Conservation (phyloP, 2,888 invertebrate species). For the Lithophane ornitopus region DNA sequence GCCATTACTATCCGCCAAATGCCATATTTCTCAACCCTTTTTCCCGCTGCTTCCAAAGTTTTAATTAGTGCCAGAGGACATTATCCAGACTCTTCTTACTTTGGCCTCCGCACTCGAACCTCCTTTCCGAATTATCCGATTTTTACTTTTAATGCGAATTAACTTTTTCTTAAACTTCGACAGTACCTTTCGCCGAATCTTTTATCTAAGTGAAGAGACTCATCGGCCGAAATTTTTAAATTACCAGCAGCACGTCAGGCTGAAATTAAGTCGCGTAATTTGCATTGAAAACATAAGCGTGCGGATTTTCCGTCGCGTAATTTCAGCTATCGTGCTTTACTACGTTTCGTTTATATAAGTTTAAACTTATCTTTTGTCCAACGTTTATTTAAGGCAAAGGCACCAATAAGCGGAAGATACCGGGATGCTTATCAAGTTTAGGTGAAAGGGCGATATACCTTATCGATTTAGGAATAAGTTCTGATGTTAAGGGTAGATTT, state of each 20-base stretch:
- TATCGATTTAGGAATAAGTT: constrained; percentile 53
- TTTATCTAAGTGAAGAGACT: constrained; percentile 11
- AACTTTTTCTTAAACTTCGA: constrained; percentile 74
- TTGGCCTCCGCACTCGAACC: constrained; percentile 77
- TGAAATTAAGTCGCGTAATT: neutral
- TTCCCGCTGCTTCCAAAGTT: constrained; percentile 87
- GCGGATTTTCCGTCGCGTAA: neutral
- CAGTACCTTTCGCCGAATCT: constrained; percentile 64
- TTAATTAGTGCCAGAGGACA: constrained; percentile 90
- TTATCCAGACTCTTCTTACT: constrained; percentile 85
- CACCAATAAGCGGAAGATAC: constrained; percentile 4
- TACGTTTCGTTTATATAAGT: constrained; percentile 33
- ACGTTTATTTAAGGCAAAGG: constrained; percentile 22
- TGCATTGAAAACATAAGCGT: neutral
- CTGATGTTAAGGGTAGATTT: constrained; percentile 47
- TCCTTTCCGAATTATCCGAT: constrained; percentile 81
- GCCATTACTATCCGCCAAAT: constrained; percentile 86
- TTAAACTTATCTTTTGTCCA: constrained; percentile 38
- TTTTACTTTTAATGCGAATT: constrained; percentile 76
- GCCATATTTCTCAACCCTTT: constrained; percentile 89
- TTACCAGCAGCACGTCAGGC: neutral
- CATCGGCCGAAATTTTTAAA: neutral
- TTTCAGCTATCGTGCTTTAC: neutral
- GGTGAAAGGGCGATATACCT: constrained; percentile 46
- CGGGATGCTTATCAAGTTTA: constrained; percentile 56